Evolutionary conservation across 1,140 invertebrate species (phyloP), one percentile per base, ranked within the genome.

Genomic region (Ostrea denselamellosa): DNA sequence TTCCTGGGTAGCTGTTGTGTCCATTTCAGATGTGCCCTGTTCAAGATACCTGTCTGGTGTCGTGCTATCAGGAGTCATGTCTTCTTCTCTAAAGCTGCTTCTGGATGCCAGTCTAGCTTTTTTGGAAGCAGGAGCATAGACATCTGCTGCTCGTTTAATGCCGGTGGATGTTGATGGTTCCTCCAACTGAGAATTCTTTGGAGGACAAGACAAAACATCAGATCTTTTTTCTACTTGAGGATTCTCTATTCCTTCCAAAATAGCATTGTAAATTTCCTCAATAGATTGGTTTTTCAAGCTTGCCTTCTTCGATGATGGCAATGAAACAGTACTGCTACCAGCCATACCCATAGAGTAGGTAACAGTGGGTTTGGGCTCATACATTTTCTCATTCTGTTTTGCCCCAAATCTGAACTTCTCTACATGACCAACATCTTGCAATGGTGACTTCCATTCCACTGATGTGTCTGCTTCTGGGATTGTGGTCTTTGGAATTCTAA

Each of bases 11-110:
- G 68, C n/a, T 71, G 65, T 14, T 14, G 28, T 77, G 25, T 25
- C 68, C 14, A 25, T 77, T 17, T 77, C 68, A 77, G 56, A 62
- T 8, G 17, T 62, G 17, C 22, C 68, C 9, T 77, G 22, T 34
- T 77, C 68, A 5, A 77, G 68, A 28, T 77, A 77, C 14, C 25
- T 77, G 22, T 77, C 68, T 9, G 68, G 68, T 28, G 68, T 77
- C 10, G 68, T 77, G 68, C 68, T 77, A 34, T 77, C 68, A 14
- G 68, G 68, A 28, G 68, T 77, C 68, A 77, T 77, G 14, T 77
- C 68, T 77, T 77, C 68, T 14, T 77, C 68, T 17, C 28, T 77
- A 25, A 25, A 22, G 25, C 68, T 34, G 68, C 9, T 77, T 5
- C 34, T 44, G 34, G 8, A 10, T 25, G 34, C 68, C 22, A 77